phyloP scores from a whole-genome alignment of 2,797 vertebrate species.

The Myripristis murdjan region DNA sequence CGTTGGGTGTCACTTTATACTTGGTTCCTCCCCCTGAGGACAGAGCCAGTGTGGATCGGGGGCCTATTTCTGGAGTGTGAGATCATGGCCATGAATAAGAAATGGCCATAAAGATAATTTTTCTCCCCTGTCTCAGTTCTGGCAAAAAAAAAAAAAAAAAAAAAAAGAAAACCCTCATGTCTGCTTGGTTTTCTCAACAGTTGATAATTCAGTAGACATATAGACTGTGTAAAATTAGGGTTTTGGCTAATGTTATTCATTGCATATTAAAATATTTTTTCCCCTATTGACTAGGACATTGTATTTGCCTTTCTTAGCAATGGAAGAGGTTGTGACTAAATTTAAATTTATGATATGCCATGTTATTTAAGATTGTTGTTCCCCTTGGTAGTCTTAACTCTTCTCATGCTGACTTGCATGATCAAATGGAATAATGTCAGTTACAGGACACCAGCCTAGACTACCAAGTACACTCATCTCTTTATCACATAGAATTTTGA shows the following conservation, averaged over 20 bases:
- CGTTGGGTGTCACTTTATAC: slow-evolving; percentile 51
- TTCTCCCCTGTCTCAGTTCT: slow-evolving; percentile 28
- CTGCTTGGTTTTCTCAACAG: slow-evolving; percentile 8
- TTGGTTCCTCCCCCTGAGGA: slow-evolving; percentile 41
- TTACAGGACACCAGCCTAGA: slow-evolving; percentile 12
- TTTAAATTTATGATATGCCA: slow-evolving; percentile 22
- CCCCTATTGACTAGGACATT: background rate
- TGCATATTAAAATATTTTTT: background rate
- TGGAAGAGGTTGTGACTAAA: slow-evolving; percentile 9
- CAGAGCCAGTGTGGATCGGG: slow-evolving; percentile 58
- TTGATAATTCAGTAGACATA: slow-evolving; percentile 1
- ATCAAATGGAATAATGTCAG: slow-evolving; percentile 25
- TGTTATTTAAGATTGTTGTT: slow-evolving; percentile 20
- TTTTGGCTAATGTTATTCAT: background rate
- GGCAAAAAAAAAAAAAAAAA: slow-evolving; percentile 4
- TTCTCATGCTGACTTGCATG: slow-evolving; percentile 30
- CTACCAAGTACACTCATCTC: slow-evolving; percentile 15
- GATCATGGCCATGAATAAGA: slow-evolving; percentile 74
- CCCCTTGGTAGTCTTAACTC: slow-evolving; percentile 13
- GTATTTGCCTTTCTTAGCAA: slow-evolving; percentile 20
- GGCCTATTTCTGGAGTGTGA: slow-evolving; percentile 72
- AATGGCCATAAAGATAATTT: slow-evolving; percentile 62
- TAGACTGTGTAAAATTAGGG: background rate
- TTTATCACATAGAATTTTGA: background rate
- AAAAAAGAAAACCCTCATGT: slow-evolving; percentile 1